Base-by-base conservation (phyloP, 2,797 vertebrate genomes). In the Pogoniulus pusillus region DNA sequence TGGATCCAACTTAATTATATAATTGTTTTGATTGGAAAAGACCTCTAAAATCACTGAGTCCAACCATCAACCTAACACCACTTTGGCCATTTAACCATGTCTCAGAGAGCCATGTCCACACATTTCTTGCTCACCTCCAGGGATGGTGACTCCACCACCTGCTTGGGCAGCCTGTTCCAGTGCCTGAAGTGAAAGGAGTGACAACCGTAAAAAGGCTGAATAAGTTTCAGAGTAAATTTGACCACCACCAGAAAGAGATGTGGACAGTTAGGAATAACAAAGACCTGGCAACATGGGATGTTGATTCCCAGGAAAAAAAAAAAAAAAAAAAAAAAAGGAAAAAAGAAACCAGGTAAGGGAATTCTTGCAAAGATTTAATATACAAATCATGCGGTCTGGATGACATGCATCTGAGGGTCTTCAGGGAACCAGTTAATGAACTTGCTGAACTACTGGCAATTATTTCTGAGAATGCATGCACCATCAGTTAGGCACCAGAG, bases 401-500 rank as follows among this genome's bases (percentile, higher is more conserved):
- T 95, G 95, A 97, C 95, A 96, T 3, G 43, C 69, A 91, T 95
- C 92, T 92, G 47, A 82, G 45, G 64, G 63, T 91, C 85, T 87
- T 95, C 78, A 63, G 89, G 94, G 96, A 96, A 95, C 91, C 93
- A 91, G 91, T 86, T 96, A 97, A 97, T 97, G 95, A 97, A 96
- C 71, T 96, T 97, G 91, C 87, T 87, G 96, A 94, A 95, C 94
- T 81, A 92, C 83, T 39, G 78, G 93, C 78, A 97, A 96, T 96
- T 97, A 97, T 95, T 97, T 97, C 95, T 96, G 94, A 96, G 96
- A 96, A 94, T 87, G 94, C 94, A 94, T 71, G 87, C 74, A 96
- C 93, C 90, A 90, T 86, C 84, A 95, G 82, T 84, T 82, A 93
- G 59, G 64, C 39, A 87, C 27, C 55, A 94, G 80, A 89, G 86